Conservation (phyloP, 2,797 vertebrate species). For the Acomys russatus region DNA sequence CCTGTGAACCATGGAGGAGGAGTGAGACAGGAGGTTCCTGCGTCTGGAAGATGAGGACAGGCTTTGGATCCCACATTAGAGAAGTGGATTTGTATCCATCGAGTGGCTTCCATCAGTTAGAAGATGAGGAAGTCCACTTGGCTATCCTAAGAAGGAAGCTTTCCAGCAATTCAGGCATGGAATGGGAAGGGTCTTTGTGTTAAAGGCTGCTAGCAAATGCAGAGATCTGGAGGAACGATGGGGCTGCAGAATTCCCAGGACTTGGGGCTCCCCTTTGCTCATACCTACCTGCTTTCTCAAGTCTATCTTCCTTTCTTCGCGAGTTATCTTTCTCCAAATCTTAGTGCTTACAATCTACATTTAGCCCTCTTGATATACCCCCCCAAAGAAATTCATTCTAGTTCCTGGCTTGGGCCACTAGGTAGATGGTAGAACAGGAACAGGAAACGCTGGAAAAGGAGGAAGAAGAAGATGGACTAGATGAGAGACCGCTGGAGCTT, state of each 20-base stretch:
- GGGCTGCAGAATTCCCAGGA: neutral
- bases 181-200: neutral
- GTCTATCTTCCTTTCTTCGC: neutral
- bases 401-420: neutral
- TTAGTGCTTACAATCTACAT: neutral
- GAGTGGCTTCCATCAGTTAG: slow-evolving; percentile 17
- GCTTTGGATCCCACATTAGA: neutral
- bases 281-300: neutral
- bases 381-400: neutral
- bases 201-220: neutral
- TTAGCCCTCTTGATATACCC: neutral
- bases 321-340: neutral
- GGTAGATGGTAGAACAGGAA: neutral
- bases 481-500: neutral
- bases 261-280: neutral
- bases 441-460: neutral
- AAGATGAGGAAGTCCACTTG: slow-evolving; percentile 34
- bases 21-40: neutral
- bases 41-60: neutral
- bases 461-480: neutral
- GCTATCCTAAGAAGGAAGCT: neutral
- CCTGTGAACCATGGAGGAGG: neutral
- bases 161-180: slow-evolving; percentile 27
- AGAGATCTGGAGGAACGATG: neutral
- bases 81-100: neutral